Conservation (phyloP, 1,140 invertebrate species). For the Helicoverpa armigera region DNA sequence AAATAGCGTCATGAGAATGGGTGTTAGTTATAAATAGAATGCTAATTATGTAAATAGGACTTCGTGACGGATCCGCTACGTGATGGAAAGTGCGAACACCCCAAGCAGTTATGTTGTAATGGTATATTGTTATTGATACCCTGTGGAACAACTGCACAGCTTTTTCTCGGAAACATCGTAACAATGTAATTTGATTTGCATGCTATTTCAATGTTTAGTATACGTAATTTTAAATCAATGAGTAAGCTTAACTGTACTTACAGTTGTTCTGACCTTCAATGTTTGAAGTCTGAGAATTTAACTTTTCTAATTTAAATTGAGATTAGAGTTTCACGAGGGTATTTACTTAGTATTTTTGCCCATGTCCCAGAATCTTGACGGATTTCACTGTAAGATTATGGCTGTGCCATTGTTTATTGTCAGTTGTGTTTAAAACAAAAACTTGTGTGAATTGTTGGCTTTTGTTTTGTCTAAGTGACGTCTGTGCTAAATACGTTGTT, state of each 20-base stretch:
- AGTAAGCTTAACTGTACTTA: background rate
- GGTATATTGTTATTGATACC: conserved; percentile 46
- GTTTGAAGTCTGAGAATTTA: too few relatives aligned
- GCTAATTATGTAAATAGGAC: conserved; percentile 52
- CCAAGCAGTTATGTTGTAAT: conserved; percentile 40
- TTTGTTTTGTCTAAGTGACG: conserved; percentile 32
- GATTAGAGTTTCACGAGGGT: conserved; percentile 3
- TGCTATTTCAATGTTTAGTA: background rate
- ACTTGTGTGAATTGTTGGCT: conserved; percentile 30
- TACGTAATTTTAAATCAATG: background rate
- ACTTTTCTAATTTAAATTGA: background rate
- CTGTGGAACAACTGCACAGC: background rate
- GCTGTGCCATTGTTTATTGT: conserved; percentile 25
- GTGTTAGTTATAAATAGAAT: conserved; percentile 51
- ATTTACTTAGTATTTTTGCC: conserved; percentile 20
- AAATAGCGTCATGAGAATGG: conserved; percentile 41
- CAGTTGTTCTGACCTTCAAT: background rate
- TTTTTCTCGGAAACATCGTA: conserved; percentile 19
- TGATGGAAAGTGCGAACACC: conserved; percentile 52
- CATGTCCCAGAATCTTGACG: conserved; percentile 18
- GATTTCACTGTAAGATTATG: conserved; percentile 41
- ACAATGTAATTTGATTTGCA: background rate
- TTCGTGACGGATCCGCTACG: conserved; percentile 50
- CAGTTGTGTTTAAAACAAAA: conserved; percentile 27
- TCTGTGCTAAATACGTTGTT: conserved; percentile 4